Conservation (phyloP, 2,113 vertebrate species). For the Pseudorhombus dupliciocellatus region DNA sequence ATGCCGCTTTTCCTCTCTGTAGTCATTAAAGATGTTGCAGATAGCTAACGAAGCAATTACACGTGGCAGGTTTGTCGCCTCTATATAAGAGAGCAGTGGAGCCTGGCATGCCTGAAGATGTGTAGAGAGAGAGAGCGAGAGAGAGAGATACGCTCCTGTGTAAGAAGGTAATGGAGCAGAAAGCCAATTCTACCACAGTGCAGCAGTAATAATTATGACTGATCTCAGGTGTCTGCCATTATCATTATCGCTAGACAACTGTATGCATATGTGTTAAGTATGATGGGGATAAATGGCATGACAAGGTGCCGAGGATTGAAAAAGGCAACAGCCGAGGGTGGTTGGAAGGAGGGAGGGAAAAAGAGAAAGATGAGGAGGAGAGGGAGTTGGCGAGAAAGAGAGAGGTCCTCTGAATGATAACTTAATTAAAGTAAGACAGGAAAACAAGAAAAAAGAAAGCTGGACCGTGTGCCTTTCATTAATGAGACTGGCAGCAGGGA, state of each 20-base stretch:
- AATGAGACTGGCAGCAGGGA: constrained; percentile 29
- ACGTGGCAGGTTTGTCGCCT: constrained; percentile 51
- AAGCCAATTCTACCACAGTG: constrained; percentile 69
- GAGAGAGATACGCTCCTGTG: constrained; percentile 45
- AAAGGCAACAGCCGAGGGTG: constrained; percentile 2
- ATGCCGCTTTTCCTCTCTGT: constrained; percentile 45
- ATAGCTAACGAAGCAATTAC: constrained; percentile 73
- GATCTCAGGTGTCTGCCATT: constrained; percentile 63
- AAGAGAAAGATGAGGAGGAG: neutral
- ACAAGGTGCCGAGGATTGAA: neutral
- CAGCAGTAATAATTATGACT: constrained; percentile 72
- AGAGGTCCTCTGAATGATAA: constrained; percentile 7
- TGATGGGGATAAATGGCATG: constrained; percentile 34
- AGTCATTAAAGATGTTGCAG: constrained; percentile 60
- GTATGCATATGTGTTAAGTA: constrained; percentile 46
- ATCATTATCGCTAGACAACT: constrained; percentile 59
- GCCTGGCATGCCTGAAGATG: constrained; percentile 56
- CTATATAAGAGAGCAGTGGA: constrained; percentile 38
- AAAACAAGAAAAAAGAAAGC: neutral
- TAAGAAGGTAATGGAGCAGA: constrained; percentile 74
- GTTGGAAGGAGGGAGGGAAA: neutral
- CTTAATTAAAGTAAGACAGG: constrained; percentile 32
- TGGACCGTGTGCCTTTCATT: constrained; percentile 15
- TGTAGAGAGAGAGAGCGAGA: constrained; percentile 16
- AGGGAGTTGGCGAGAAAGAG: neutral